Base-by-base conservation (phyloP, 1,140 invertebrate genomes). In the Drosophila sechellia region DNA sequence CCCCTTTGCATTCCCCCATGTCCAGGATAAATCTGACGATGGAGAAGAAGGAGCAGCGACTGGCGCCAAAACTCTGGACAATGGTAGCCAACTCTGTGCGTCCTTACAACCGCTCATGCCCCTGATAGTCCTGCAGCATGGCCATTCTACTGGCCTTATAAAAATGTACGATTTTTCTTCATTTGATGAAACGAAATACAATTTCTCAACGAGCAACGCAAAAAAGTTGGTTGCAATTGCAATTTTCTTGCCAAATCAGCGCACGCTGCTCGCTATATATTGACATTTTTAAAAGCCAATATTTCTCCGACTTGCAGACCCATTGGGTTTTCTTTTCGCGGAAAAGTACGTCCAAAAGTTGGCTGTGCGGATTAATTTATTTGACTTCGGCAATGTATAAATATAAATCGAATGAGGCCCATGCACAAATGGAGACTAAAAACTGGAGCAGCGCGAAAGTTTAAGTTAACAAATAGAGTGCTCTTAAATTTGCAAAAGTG, bases 151-250 rank as follows among this genome's bases (percentile, higher is more conserved):
- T 85, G 77, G 71, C 81, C 68, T 69, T 89, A 84, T 84, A 89
- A 84, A 83, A 89, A 89, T 89, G 72, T 89, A 75, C 85, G 69
- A 89, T 89, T 89, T 89, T 70, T 89, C 84, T 89, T 89, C 84
- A 89, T 89, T 89, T 89, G 84, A 90, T 85, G 84, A 80, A 89
- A 89, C 81, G 84, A 89, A 89, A 89, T 89, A 89, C 84, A 89
- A 89, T 89, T 89, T 89, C 77, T 89, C 84, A 89, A 74, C 72
- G 59, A 79, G 71, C 60, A 40, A 39, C 48, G 48, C 43, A 48
- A 79, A 77, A 79, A 89, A 80, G 68, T 89, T 89, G 56, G 63
- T 59, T 84, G 80, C 66, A 70, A 70, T 66, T 79, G 84, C 79
- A 89, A 89, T 87, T 89, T 85, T 83, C 84, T 89, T 89, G 79